phyloP scores from a whole-genome alignment of 2,797 vertebrate genomes.

The Rhinichthys osculus region DNA sequence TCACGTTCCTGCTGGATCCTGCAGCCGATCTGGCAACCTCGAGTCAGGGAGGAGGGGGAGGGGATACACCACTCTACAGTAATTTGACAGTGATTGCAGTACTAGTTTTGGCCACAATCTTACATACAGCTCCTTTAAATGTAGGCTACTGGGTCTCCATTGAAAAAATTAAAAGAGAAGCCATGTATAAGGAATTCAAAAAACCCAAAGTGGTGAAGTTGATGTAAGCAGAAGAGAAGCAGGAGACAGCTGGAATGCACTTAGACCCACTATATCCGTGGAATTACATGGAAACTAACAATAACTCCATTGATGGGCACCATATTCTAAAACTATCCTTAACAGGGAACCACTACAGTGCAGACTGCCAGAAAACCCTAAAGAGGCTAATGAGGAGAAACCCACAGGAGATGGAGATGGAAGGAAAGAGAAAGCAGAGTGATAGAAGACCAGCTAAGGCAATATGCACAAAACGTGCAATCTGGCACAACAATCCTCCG shows the following conservation, averaged over 20 bases:
- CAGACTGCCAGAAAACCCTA: slow-evolving; percentile 55
- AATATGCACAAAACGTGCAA: slow-evolving; percentile 70
- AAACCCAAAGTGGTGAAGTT: background rate
- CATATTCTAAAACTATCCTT: slow-evolving; percentile 16
- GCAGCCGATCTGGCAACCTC: no score
- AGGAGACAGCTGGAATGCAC: background rate
- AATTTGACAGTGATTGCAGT: no score
- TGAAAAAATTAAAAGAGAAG: background rate
- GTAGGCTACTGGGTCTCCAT: background rate
- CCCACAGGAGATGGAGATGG: slow-evolving; percentile 58
- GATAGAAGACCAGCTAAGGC: slow-evolving; percentile 59
- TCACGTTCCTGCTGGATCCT: no score
- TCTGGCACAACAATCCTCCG: slow-evolving; percentile 59
- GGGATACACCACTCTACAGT: no score
- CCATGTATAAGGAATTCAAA: background rate
- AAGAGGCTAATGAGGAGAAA: slow-evolving; percentile 67
- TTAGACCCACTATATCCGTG: background rate
- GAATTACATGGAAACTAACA: slow-evolving; percentile 14
- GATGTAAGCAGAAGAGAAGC: background rate
- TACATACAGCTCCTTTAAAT: no score
- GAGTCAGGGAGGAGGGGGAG: no score
- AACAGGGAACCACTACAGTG: slow-evolving; percentile 4
- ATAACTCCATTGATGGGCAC: background rate
- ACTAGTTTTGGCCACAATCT: no score
- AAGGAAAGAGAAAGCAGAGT: slow-evolving; percentile 64